Evolutionary conservation across 2,797 vertebrate genomes (phyloP), one percentile per base, ranked within the genome.

Genomic region (Amblyopsis hoosieri): DNA sequence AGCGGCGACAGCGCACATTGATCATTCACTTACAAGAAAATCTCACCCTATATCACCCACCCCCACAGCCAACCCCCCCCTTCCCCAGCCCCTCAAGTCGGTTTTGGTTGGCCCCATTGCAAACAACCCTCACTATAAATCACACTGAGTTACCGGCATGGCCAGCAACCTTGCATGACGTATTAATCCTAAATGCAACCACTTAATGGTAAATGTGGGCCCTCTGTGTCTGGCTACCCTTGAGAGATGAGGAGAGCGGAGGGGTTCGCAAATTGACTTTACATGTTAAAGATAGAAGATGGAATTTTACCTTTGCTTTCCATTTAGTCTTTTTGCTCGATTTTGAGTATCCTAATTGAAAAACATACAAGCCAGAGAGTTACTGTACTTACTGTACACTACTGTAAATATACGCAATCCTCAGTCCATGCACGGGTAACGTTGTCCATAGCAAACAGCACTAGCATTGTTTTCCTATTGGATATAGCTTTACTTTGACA

Each of bases 71-170:
- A 4, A 1, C 54, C 31, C 15, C 12, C 64, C 45, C 29, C 17
- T 7, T 55, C 52, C 45, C 59, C 12, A 57, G 54, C 71, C 74
- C 59, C 71, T 64, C 49, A 66, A 63, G 68, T 62, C 70, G 60
- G 57, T 76, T 72, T 45, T 33, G 60, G 23, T 45, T 1, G 45
- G 71, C 57, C 67, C 71, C 61, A 51, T 17, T 2, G 67, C 66
- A 75, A 80, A 71, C 66, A 64, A 51, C 17, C 45, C 62, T 23
- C 10, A 0, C 70, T 17, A 70, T 78, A 75, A 83, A 85, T 81
- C 74, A 79, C 10, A 54, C 62, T 46, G 60, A 14, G 4, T 67
- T 53, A 69, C 54, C 55, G 63, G 60, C 23, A 23, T 23, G 51
- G 72, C 49, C 72, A 64, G 63, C 61, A 74, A 54, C 50, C 31